Evolutionary conservation across 2,797 vertebrate species (phyloP), one percentile per base, ranked within the genome.

Genomic region (Staurois parvus): DNA sequence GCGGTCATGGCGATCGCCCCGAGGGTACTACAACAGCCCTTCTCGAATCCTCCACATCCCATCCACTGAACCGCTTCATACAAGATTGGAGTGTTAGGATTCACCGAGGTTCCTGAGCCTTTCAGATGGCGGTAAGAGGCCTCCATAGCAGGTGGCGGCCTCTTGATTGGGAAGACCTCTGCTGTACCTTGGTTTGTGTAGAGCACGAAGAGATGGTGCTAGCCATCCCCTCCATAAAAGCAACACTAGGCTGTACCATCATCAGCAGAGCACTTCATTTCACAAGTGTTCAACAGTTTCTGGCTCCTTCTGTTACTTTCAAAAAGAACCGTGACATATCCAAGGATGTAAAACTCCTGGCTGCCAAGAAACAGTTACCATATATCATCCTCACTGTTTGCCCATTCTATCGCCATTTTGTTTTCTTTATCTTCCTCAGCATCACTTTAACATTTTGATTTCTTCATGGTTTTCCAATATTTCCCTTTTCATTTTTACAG

Each of bases 131-230:
- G 88, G 90, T 88, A 86, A 93, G 91, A 92, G 90, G 90, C 81
- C 89, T 84, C 88, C 72, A 88, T 89, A 94, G 94, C 94, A 96
- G 94, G 93, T 94, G 94, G 93, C 91, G 85, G 59, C 69, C 91
- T 92, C 92, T 93, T 89, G 85, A 88, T 83, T 91, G 88, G 67
- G 8, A 79, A 85, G 91, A 90, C 91, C 90, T 92, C 89, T 88
- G 88, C 83, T 72, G 84, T 87, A 87, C 91, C 72, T n/a, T 89
- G 90, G 91, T 89, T 87, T 13, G 84, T 2, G 9, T 26, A n/a
- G n/a, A 75, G 88, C 48, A 73, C 75, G 72, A 72, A 12, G 68
- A 79, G 78, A 78, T 89, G 90, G 90, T 88, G 87, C 84, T 15
- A 48, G 88, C 88, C 52, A 19, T 11, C 10, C 52, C 45, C 52